A percentile compares a stretch with the other conserved stretches of the same genome.
phyloP scores from a whole-genome alignment of 2,797 vertebrate genomes.

The Anas capensis region DNA sequence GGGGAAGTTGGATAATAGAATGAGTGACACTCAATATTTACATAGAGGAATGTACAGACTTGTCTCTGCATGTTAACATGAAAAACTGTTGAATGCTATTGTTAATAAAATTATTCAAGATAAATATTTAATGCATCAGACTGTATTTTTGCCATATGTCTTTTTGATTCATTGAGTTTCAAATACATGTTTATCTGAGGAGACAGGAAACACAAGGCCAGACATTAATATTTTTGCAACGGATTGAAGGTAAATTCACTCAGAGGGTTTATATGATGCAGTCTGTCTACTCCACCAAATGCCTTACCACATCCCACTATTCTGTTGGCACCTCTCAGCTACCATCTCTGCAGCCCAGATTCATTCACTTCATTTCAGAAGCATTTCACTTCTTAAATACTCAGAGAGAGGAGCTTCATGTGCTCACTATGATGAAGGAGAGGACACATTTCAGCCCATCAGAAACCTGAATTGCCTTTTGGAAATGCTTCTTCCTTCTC shows the following conservation, averaged over 20 bases:
- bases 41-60: not conserved
- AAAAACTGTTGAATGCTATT: not conserved
- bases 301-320: not conserved
- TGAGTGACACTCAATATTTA: not conserved
- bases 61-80: fast-evolving
- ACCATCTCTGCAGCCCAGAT: not conserved
- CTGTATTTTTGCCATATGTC: not conserved
- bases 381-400: not conserved
- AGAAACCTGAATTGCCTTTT: not conserved
- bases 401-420: not conserved
- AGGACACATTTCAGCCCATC: not conserved
- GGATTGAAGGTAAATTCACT: not conserved
- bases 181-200: not conserved
- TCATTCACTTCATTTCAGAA: not conserved
- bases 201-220: not conserved
- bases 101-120: not conserved
- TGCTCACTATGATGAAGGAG: not conserved
- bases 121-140: not conserved
- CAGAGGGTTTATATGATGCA: not conserved
- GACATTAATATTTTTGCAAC: not conserved
- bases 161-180: not conserved
- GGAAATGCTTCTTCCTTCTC: not conserved
- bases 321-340: not conserved
- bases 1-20: not conserved
- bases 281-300: not conserved